A percentile compares a stretch with the other conserved stretches of the same genome.
Conservation (phyloP, 2,888 invertebrate genomes). For the Sthenelais limicola region DNA sequence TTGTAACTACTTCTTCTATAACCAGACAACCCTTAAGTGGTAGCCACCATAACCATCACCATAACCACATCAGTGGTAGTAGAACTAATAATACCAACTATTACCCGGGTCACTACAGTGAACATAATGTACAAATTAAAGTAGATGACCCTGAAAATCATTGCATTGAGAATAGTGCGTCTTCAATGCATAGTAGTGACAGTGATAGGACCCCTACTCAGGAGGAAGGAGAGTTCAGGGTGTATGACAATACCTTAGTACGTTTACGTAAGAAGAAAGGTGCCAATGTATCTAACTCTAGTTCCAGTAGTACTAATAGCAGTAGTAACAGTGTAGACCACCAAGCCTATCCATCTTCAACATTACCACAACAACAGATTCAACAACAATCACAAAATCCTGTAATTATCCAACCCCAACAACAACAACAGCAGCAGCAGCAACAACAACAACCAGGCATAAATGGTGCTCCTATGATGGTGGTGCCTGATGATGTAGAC, state of each 20-base stretch:
- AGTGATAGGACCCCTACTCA: conserved; percentile 46
- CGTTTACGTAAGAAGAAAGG: conserved; percentile 42
- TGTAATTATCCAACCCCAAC: not conserved
- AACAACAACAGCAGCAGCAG: not conserved
- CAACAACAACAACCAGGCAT: conserved; percentile 1
- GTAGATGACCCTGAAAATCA: conserved; percentile 38
- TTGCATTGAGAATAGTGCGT: conserved; percentile 2
- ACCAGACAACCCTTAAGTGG: too few species aligned
- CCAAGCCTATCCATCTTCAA: not conserved
- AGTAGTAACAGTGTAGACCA: conserved; percentile 29
- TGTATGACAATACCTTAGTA: conserved; percentile 48
- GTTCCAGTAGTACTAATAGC: conserved; percentile 26
- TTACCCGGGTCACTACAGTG: too few species aligned
- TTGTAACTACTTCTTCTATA: too few species aligned
- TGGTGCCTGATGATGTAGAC: too few species aligned
- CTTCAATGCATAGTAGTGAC: conserved; percentile 27
- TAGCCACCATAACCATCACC: conserved; percentile 17
- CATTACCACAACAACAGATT: conserved; percentile 6
- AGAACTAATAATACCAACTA: too few species aligned
- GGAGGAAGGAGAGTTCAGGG: conserved; percentile 21
- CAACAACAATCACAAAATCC: not conserved
- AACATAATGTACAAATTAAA: conserved; percentile 26
- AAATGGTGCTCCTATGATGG: conserved; percentile 2
- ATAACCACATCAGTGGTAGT: not conserved
- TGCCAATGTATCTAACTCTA: conserved; percentile 11